phyloP scores from a whole-genome alignment of 1,140 invertebrate species.

The Drosophila orosa region DNA sequence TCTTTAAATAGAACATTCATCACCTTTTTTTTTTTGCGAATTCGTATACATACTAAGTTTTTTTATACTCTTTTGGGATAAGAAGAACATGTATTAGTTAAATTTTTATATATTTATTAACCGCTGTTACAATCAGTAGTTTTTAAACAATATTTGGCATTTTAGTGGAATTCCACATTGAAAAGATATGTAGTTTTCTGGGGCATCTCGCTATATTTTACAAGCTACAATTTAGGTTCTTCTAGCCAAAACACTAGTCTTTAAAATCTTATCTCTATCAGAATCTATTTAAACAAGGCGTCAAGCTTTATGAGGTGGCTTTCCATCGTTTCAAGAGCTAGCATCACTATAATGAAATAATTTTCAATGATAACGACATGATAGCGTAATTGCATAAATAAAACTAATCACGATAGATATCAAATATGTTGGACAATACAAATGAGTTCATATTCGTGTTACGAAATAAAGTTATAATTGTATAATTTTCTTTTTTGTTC shows the following conservation, averaged over 20 bases:
- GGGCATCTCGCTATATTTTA: not conserved
- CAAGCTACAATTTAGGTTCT: not conserved
- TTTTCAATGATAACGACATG: conserved; percentile 35
- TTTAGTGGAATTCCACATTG: not conserved
- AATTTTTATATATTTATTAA: not conserved
- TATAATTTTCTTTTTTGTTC: conserved; percentile 32
- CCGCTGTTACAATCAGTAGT: not conserved
- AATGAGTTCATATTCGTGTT: conserved; percentile 45
- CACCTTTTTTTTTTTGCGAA: not conserved
- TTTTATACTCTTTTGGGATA: not conserved
- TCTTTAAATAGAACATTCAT: conserved; percentile 5
- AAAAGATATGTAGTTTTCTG: not conserved
- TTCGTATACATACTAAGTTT: not conserved
- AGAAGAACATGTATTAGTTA: not conserved
- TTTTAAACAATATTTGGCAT: not conserved
- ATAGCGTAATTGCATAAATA: conserved; percentile 11
- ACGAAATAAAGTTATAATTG: conserved; percentile 18
- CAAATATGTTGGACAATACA: conserved; percentile 8
- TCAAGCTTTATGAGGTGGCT: not conserved
- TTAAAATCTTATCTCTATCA: not conserved
- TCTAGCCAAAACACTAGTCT: not conserved
- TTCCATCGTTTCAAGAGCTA: not conserved
- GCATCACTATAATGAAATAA: conserved; percentile 1
- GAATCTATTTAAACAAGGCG: not conserved
- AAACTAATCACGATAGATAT: conserved; percentile 11